Conservation (phyloP, 2,113 vertebrate genomes). For the Ranitomeya imitator region DNA sequence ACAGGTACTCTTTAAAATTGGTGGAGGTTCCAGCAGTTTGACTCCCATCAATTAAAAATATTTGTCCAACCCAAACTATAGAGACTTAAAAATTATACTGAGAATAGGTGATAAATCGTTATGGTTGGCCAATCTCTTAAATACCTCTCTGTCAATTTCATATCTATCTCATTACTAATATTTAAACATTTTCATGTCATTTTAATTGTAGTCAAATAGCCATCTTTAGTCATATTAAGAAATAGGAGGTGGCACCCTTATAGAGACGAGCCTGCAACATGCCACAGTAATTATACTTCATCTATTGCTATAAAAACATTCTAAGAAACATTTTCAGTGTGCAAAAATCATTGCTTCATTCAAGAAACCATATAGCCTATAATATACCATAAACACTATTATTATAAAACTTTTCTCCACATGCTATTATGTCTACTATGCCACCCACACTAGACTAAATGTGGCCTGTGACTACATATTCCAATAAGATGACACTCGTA, state of each 20-base stretch:
- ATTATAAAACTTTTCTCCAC: not conserved
- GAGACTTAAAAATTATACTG: too few relatives aligned
- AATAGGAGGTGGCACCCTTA: not conserved
- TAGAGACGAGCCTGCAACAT: not conserved
- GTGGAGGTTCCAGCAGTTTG: too few relatives aligned
- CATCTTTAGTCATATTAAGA: not conserved
- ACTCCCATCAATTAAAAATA: too few relatives aligned
- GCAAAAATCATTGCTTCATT: not conserved
- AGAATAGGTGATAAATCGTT: too few relatives aligned
- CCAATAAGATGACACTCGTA: not conserved
- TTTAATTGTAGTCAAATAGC: not conserved
- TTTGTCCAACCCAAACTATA: too few relatives aligned
- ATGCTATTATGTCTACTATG: not conserved
- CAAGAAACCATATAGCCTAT: not conserved
- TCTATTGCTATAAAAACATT: not conserved
- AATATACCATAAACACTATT: not conserved
- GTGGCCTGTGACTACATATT: slow-evolving; percentile 1
- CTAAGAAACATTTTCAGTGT: not conserved
- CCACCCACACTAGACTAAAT: not conserved
- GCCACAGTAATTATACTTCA: slow-evolving; percentile 13
- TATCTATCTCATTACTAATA: not conserved
- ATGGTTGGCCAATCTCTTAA: too few relatives aligned
- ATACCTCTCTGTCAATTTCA: not conserved
- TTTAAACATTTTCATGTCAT: not conserved
- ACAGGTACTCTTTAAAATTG: too few relatives aligned